Evolutionary conservation across 2,113 vertebrate species (phyloP).

Genomic region (Nesospiza acunhae): DNA sequence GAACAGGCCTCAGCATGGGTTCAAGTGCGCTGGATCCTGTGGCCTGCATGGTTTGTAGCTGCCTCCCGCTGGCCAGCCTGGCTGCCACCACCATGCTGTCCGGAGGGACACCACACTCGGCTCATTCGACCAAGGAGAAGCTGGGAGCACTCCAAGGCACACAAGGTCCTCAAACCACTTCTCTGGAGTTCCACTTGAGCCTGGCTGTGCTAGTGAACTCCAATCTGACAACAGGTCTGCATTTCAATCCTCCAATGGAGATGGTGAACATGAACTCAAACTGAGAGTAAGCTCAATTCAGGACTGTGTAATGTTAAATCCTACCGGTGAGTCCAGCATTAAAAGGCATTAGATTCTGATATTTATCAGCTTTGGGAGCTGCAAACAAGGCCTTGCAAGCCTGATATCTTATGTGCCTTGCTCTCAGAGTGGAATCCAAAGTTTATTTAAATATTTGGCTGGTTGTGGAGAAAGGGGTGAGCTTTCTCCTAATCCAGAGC

Average conservation of each 20-base stretch:
- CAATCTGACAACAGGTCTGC: background rate
- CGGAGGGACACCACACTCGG: background rate
- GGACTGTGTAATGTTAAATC: background rate
- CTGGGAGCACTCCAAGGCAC: background rate
- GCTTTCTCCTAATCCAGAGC: background rate
- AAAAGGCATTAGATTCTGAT: background rate
- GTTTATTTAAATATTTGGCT: background rate
- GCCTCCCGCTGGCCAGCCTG: background rate
- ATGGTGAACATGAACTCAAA: background rate
- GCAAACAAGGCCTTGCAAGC: background rate
- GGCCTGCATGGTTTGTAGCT: rapidly evolving
- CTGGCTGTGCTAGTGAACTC: background rate
- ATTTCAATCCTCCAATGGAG: background rate
- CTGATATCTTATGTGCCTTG: background rate
- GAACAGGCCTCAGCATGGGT: background rate
- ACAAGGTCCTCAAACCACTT: background rate
- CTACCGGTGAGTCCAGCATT: background rate
- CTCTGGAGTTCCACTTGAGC: background rate
- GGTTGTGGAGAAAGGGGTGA: background rate
- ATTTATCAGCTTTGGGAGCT: background rate
- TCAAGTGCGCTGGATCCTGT: background rate
- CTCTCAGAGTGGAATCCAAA: background rate
- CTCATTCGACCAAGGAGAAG: background rate
- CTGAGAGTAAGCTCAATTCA: background rate
- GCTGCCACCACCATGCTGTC: background rate